phyloP scores from a whole-genome alignment of 2,113 vertebrate species.

The Echinops telfairi region DNA sequence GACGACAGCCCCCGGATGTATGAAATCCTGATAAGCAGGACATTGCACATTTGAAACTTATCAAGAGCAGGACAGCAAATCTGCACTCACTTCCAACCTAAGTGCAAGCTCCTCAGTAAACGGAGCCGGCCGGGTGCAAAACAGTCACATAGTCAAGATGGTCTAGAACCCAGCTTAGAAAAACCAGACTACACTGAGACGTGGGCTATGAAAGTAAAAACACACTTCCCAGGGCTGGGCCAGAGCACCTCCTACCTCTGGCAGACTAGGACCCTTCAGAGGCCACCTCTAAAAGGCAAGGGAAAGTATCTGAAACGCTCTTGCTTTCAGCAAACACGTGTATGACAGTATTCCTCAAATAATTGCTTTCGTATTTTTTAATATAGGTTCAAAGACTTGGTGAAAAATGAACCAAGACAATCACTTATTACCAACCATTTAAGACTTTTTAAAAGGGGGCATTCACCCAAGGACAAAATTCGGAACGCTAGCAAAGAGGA shows the following conservation, averaged over 20 bases:
- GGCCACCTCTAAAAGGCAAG: not conserved
- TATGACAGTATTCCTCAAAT: not conserved
- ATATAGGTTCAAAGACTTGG: not conserved
- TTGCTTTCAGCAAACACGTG: not conserved
- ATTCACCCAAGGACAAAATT: too few relatives aligned
- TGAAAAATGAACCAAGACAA: slow-evolving; percentile 37
- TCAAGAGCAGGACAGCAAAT: not conserved
- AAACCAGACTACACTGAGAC: not conserved
- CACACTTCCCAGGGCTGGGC: not conserved
- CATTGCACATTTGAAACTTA: slow-evolving; percentile 42
- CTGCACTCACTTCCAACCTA: not conserved
- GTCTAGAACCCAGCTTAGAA: not conserved
- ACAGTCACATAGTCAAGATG: not conserved
- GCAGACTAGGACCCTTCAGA: not conserved
- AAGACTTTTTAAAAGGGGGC: too few relatives aligned
- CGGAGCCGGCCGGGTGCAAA: not conserved
- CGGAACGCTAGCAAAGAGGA: too few relatives aligned
- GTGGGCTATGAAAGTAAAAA: not conserved
- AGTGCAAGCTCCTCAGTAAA: not conserved
- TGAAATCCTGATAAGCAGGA: slow-evolving; percentile 57
- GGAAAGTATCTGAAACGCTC: not conserved
- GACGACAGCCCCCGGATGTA: slow-evolving; percentile 20
- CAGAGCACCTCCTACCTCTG: not conserved
- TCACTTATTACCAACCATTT: not conserved
- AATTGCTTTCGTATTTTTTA: not conserved